Conservation (phyloP, 1,140 invertebrate genomes). For the Microplitis mediator region DNA sequence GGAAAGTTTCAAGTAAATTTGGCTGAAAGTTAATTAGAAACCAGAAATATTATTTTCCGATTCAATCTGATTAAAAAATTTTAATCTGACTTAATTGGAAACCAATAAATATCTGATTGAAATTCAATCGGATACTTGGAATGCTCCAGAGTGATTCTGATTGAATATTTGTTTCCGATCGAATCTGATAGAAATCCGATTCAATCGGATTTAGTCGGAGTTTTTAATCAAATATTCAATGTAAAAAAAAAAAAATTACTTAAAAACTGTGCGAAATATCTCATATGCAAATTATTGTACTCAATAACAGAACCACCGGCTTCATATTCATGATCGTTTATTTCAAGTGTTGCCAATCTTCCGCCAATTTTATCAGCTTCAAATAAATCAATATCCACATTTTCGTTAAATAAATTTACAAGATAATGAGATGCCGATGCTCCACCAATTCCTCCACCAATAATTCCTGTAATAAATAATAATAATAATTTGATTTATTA, state of each 20-base stretch:
- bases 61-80: too few relatives aligned
- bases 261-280: constrained; percentile 63
- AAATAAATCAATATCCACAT: constrained; percentile 63
- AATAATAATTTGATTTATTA: not conserved
- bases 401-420: constrained; percentile 60
- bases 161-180: too few relatives aligned
- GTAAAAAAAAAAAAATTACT: constrained; percentile 47
- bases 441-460: constrained; percentile 72
- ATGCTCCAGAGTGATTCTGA: too few relatives aligned
- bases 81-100: too few relatives aligned
- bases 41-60: too few relatives aligned
- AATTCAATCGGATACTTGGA: too few relatives aligned
- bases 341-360: constrained; percentile 61
- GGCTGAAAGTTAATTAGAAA: too few relatives aligned
- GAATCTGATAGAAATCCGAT: too few relatives aligned
- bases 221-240: too few relatives aligned
- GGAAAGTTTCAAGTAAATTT: too few relatives aligned
- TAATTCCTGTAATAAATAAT: constrained; percentile 60
- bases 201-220: too few relatives aligned
- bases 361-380: constrained; percentile 67
- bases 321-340: constrained; percentile 65
- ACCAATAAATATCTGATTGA: too few relatives aligned
- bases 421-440: constrained; percentile 67
- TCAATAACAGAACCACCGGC: constrained; percentile 69
- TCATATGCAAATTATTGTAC: constrained; percentile 67